These are phyloP conservation scores for Tetramorium parvispinum DNA, from an alignment of 1,140 invertebrate species.

Conservation along the genomic window DNA sequence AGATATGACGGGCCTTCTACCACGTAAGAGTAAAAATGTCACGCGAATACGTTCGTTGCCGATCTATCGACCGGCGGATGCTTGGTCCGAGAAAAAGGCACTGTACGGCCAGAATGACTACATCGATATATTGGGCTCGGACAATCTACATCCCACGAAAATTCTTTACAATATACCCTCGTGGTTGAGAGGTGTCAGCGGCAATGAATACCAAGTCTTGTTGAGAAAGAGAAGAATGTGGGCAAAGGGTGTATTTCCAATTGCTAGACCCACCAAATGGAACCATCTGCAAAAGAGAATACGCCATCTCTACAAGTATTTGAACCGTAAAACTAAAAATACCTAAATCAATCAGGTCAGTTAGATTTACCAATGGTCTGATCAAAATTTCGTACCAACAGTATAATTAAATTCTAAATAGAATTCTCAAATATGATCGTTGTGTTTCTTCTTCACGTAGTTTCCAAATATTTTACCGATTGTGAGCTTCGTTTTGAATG, in stretches of 20 bases:
- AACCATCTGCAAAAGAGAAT: constrained; percentile 91
- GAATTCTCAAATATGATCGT: neutral
- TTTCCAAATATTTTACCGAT: neutral
- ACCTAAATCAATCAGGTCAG: neutral
- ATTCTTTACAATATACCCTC: constrained; percentile 93
- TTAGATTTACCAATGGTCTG: constrained; percentile 56
- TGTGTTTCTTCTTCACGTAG: neutral
- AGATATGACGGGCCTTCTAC: constrained; percentile 89
- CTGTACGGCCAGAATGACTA: constrained; percentile 98
- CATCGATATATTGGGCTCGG: constrained; percentile 96
- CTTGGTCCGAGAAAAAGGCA: constrained; percentile 91
- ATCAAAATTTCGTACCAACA: constrained; percentile 53
- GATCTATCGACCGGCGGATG: constrained; percentile 90
- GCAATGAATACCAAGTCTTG: constrained; percentile 94
- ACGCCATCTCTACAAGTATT: constrained; percentile 89
- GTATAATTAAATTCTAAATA: constrained; percentile 22
- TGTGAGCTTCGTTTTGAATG: neutral
- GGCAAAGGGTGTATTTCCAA: constrained; percentile 85
- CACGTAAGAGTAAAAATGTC: constrained; percentile 85
- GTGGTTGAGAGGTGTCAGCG: constrained; percentile 95
- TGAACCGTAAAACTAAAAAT: constrained; percentile 93
- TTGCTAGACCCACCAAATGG: constrained; percentile 91
- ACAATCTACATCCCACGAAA: constrained; percentile 92
- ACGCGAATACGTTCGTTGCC: constrained; percentile 87
- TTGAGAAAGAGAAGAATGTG: constrained; percentile 91